Evolutionary conservation across 2,888 invertebrate species (phyloP), one percentile per base, ranked within the genome.

Genomic region (Minunthozetes semirufus): DNA sequence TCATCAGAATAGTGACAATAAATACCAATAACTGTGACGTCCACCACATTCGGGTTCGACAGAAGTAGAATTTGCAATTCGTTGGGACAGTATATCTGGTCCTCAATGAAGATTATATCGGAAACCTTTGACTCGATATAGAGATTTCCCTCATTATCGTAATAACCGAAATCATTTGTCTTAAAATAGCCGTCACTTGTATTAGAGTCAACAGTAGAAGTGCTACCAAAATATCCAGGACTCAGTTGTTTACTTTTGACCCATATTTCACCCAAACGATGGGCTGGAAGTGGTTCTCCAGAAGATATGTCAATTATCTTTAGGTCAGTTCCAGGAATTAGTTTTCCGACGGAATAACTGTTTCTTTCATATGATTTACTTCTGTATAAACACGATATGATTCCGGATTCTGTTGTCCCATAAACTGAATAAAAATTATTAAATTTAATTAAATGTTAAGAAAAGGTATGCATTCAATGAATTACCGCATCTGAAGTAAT

Each of bases 241-340:
- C 42, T 42, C 13, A 68, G 19, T 68, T 68, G 68, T 22, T 42
- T 22, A 19, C 68, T 68, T 68, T 68, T 68, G 38, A 68, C 68
- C 19, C 68, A 68, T 19, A 68, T 68, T 11, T 68, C 68, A 5
- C 68, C 68, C 22, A 68, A 11, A 2, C 22, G 15, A 17, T 68
- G 33, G 3, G 42, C 68, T 19, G 68, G 42, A 11, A 68, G 42
- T 22, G 68, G 42, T 19, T 38, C 68, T 4, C 46, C 68, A 19
- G 46, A 19, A 38, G 2, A 33, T 1, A 68, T 2, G 11, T 68
- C 68, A 42, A 68, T 17, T 22, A 68, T 17, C 17, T 68, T 38
- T 1, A 68, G 42, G 19, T 2, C 6, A n/a, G 38, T 68, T 8
- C 68, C 68, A 22, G 68, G 42, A 42, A 68, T 68, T 46, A 68